Base-by-base conservation (phyloP, 2,797 vertebrate species). In the Lacerta agilis region DNA sequence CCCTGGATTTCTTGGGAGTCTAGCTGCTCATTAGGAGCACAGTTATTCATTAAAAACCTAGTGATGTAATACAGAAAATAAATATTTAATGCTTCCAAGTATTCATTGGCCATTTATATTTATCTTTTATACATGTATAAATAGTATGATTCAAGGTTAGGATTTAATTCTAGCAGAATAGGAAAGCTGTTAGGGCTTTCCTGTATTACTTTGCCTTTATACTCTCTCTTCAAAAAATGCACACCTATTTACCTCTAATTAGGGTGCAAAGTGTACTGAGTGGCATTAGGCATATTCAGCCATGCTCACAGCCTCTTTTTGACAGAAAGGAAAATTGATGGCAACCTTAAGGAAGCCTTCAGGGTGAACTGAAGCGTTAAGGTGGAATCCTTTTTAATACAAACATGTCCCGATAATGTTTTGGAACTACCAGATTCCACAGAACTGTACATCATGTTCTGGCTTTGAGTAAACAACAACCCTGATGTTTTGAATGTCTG, bases 191-290 rank as follows among this genome's bases (percentile, higher is more conserved):
- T 86, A 91, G 91, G 64, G 94, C 92, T 93, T 96, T 93, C 92
- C 77, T 3, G 18, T 41, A 86, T 87, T 92, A 87, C 90, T 95
- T 92, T 86, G 86, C 64, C 92, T 93, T 94, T 81, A 92, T 80
- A 90, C 93, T 86, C 84, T 89, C 88, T 92, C 86, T 95, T 91
- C 88, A 93, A 92, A 93, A 95, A 96, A 94, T 96, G 93, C 94
- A 95, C 90, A 93, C 85, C 88, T 89, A 88, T 95, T 97, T 96
- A 86, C 92, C 95, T 94, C 95, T 97, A 96, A 97, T 97, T 95
- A 96, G 95, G 91, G 94, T 93, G 91, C 86, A 85, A 93, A 95
- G 91, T 3, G 87, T 92, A 92, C 89, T 76, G 92, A 95, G 94
- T 90, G 90, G 94, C 94, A 93, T 96, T 92, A 96, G 94, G 85